Conservation (phyloP, 2,797 vertebrate genomes). For the Rachycentron canadum region DNA sequence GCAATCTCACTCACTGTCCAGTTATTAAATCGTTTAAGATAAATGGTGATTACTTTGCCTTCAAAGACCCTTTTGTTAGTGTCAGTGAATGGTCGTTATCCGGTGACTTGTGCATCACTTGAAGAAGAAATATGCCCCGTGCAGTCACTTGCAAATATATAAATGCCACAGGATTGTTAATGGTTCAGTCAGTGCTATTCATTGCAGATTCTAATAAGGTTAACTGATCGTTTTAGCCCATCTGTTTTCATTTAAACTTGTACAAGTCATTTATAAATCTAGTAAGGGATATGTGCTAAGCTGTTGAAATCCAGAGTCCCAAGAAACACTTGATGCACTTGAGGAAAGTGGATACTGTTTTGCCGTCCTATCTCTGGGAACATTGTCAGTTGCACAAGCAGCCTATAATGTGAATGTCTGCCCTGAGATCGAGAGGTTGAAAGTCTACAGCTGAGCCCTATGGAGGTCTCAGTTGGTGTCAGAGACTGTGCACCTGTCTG, state of each 20-base stretch:
- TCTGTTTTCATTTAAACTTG: neutral
- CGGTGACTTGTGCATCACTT: conserved; percentile 33
- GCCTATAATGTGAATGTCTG: neutral
- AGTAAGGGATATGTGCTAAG: neutral
- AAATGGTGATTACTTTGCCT: conserved; percentile 61
- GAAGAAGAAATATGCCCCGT: conserved; percentile 29
- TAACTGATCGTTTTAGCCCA: neutral
- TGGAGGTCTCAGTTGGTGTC: neutral
- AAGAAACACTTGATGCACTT: neutral
- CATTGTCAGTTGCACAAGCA: neutral
- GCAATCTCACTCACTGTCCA: conserved; percentile 60
- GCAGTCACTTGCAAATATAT: conserved; percentile 17
- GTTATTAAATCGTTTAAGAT: conserved; percentile 65
- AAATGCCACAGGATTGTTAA: conserved; percentile 4
- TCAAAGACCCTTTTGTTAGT: conserved; percentile 46
- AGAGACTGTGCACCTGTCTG: neutral
- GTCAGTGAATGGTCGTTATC: conserved; percentile 43
- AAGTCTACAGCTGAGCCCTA: neutral
- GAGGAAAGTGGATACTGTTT: neutral
- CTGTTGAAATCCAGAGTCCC: too few relatives aligned
- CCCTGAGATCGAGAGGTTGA: conserved; percentile 1
- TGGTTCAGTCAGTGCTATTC: neutral
- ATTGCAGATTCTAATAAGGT: neutral
- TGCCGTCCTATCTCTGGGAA: neutral
- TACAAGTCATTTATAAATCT: neutral